phyloP scores from a whole-genome alignment of 2,797 vertebrate genomes.

The Trichosurus vulpecula region DNA sequence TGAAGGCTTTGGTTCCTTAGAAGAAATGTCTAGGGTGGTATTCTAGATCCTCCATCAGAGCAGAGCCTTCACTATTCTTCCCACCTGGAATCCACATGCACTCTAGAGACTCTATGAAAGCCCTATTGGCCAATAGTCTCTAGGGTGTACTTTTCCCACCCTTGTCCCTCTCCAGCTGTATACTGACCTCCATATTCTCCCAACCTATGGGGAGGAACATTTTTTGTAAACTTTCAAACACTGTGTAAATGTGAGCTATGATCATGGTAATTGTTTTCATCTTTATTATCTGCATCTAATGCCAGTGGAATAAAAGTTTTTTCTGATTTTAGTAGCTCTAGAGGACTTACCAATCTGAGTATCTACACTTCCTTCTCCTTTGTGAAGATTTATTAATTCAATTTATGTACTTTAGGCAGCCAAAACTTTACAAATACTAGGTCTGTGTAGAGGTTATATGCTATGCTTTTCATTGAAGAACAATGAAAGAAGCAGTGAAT shows the following conservation, averaged over 20 bases:
- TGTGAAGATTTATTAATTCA: background rate
- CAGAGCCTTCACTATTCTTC: background rate
- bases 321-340: background rate
- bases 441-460: background rate
- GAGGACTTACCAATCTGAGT: background rate
- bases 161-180: background rate
- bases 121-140: background rate
- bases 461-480: background rate
- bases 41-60: background rate
- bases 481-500: conserved; percentile 38
- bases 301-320: background rate
- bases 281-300: background rate
- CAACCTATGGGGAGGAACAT: background rate
- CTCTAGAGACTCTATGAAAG: background rate
- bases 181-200: background rate
- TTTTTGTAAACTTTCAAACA: background rate
- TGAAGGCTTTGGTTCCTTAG: background rate
- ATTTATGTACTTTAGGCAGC: background rate
- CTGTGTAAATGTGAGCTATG: background rate
- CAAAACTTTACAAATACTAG: conserved; percentile 22
- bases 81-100: background rate
- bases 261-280: background rate
- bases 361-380: background rate
- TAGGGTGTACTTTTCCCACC: too few species aligned
- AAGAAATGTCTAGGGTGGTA: background rate